Evolutionary conservation across 2,888 invertebrate genomes (phyloP), one percentile per base, ranked within the genome.

Genomic region (Bombylius major): DNA sequence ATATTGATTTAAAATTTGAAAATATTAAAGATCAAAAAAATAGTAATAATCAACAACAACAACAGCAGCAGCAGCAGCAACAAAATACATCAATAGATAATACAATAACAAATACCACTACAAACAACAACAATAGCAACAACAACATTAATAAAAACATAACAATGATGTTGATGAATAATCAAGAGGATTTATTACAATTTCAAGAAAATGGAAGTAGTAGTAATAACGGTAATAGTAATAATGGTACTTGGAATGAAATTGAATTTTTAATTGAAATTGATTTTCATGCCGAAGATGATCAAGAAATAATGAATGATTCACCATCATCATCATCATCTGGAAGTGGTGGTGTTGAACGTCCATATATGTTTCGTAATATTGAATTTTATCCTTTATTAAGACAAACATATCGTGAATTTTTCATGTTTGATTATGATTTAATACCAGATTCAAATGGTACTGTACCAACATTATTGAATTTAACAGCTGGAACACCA

Each of bases 381-480:
- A 68, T 69, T 68, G 63, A 74, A 60, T 66, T 69, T 61, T 66
- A 71, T 69, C 63, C 72, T 1, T 62, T 81, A 31, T 65, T 79
- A 47, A 75, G 82, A 36, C 80, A 86, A 64, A 82, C 85, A 8
- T 82, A 82, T 68, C 80, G 85, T 5, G 82, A 86, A 58, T 88
- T 86, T 66, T 89, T 89, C 67, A 78, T 83, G 50, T 89, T 84
- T 66, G 85, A 86, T 56, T 89, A 83, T 69, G 86, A 87, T 60
- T 72, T 87, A 51, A 77, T 84, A 4, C 78, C 80, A 0, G 77
- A 78, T n/a, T 78, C 78, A 53, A 77, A 84, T 59, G 81, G 81
- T 12, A 82, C 82, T 34, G 78, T 82, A 5, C 82, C 86, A 0
- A 78, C 81, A 53, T 69, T 83, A 5, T 70, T 90, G 33, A 86